phyloP scores from a whole-genome alignment of 2,888 invertebrate species.

The Euclidia mi region DNA sequence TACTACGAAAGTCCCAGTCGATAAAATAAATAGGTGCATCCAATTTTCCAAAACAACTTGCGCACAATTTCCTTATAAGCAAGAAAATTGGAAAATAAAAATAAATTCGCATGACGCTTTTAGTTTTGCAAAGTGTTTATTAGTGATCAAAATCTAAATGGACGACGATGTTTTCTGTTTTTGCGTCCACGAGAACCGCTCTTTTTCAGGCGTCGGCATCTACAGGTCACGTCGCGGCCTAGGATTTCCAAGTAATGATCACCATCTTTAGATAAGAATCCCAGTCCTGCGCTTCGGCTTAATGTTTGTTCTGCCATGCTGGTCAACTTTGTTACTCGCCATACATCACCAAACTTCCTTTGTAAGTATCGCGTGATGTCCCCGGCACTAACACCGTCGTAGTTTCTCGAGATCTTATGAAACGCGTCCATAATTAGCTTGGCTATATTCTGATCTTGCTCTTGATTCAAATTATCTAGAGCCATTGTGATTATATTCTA shows the following conservation, averaged over 20 bases:
- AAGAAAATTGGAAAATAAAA: conserved; percentile 40
- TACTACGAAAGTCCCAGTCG: too few species aligned
- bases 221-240: conserved; percentile 3
- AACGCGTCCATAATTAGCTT: conserved; percentile 68
- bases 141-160: too few species aligned
- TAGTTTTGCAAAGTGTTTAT: too few species aligned
- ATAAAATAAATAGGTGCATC: too few species aligned
- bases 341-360: conserved; percentile 66
- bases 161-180: too few species aligned
- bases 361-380: conserved; percentile 64
- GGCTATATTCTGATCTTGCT: conserved; percentile 59
- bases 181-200: too few species aligned
- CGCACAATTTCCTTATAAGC: background rate
- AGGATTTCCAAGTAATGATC: conserved; percentile 47
- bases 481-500: conserved; percentile 26
- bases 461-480: conserved; percentile 7
- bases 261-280: conserved; percentile 61
- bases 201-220: background rate
- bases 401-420: conserved; percentile 53
- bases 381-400: conserved; percentile 56
- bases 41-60: background rate
- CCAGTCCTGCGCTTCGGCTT: conserved; percentile 61
- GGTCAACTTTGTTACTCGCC: conserved; percentile 56
- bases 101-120: conserved; percentile 26
- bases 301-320: conserved; percentile 63